phyloP scores from a whole-genome alignment of 2,888 invertebrate species.

The Ceraclea dissimilis region DNA sequence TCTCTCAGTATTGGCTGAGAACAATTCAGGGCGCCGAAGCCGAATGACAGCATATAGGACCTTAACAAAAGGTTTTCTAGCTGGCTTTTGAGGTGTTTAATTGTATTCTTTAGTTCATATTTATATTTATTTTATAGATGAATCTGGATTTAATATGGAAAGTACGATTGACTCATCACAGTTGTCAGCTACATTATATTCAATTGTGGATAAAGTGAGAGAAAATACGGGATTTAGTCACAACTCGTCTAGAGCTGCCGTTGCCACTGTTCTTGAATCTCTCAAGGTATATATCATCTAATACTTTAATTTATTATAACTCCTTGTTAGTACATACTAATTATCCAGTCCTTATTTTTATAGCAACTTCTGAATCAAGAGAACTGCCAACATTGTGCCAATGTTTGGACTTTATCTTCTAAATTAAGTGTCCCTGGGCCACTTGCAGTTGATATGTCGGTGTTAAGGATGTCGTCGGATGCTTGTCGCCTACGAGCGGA shows the following conservation, averaged over 20 bases:
- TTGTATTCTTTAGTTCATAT: too few species aligned
- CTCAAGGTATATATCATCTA: constrained; percentile 34
- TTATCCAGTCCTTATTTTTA: constrained; percentile 31
- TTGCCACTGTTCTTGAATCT: constrained; percentile 64
- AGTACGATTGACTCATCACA: constrained; percentile 14
- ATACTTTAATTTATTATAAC: too few species aligned
- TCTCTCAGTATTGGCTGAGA: too few species aligned
- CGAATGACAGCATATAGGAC: too few species aligned
- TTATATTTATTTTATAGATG: background rate
- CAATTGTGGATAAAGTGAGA: constrained; percentile 71
- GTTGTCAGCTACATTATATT: constrained; percentile 58
- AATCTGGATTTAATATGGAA: background rate
- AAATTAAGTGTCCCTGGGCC: constrained; percentile 39
- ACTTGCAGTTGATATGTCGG: constrained; percentile 54
- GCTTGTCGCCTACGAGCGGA: constrained; percentile 75
- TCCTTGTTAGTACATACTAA: background rate
- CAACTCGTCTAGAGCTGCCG: constrained; percentile 77
- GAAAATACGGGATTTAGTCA: constrained; percentile 80
- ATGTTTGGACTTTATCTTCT: constrained; percentile 19
- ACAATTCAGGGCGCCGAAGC: too few species aligned
- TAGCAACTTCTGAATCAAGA: constrained; percentile 52
- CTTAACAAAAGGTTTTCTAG: too few species aligned
- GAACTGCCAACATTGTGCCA: constrained; percentile 36
- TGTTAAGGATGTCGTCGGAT: constrained; percentile 77
- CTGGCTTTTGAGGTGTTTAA: too few species aligned